Conservation (phyloP, 2,113 vertebrate genomes). For the Dicaeum eximium region DNA sequence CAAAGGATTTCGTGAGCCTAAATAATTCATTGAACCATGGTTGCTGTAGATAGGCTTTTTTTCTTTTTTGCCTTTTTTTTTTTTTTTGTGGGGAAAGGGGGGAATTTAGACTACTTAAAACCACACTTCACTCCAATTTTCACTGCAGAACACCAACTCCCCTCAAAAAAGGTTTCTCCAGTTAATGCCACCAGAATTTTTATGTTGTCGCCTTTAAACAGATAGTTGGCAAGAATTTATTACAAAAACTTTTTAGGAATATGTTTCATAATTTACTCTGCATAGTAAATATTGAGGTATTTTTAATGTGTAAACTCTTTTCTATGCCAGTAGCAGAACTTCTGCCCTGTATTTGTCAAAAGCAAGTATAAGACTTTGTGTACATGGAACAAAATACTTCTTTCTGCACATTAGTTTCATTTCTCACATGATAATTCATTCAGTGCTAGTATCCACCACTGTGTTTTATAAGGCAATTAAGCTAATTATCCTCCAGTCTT, state of each 20-base stretch:
- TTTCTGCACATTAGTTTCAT: not conserved
- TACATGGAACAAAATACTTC: not conserved
- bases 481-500: not conserved
- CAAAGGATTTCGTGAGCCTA: not conserved
- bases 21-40: not conserved
- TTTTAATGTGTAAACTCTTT: not conserved
- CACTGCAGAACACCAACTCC: not conserved
- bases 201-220: not conserved
- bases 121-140: not conserved
- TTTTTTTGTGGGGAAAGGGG: fast-evolving
- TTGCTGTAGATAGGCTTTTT: not conserved
- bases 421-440: not conserved
- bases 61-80: fast-evolving
- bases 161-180: not conserved
- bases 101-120: not conserved
- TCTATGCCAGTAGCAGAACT: not conserved
- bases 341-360: not conserved
- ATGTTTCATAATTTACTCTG: not conserved
- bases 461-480: not conserved
- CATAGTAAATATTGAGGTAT: not conserved
- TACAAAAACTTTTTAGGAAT: not conserved
- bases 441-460: not conserved
- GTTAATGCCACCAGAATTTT: not conserved
- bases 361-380: not conserved
- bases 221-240: not conserved